phyloP scores from a whole-genome alignment of 1,140 invertebrate species.

The Asobara japonica region DNA sequence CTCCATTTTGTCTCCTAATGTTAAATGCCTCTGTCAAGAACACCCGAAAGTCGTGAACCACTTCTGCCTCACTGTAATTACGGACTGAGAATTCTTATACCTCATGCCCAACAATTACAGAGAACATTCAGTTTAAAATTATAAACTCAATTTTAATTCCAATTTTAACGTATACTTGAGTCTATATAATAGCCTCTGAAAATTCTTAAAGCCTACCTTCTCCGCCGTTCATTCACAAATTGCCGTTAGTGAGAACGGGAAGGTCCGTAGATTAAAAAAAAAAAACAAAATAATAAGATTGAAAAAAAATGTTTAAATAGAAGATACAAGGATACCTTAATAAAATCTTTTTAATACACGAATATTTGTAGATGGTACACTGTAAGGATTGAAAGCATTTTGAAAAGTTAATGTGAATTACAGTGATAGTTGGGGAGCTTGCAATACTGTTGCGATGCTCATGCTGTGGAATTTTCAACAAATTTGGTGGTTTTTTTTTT shows the following conservation, averaged over 20 bases:
- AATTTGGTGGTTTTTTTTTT: not conserved
- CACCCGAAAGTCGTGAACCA: slow-evolving; percentile 25
- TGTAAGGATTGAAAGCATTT: slow-evolving; percentile 9
- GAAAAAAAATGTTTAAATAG: not conserved
- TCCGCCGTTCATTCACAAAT: not conserved
- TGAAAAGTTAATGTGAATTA: not conserved
- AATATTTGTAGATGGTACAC: slow-evolving; percentile 17
- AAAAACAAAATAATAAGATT: not conserved
- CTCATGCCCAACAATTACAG: not conserved
- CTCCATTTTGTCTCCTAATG: not conserved
- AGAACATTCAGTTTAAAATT: slow-evolving; percentile 4
- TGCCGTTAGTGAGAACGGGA: slow-evolving; percentile 3
- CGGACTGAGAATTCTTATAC: slow-evolving; percentile 6
- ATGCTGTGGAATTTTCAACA: not conserved
- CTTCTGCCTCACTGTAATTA: slow-evolving; percentile 23
- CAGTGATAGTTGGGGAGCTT: not conserved
- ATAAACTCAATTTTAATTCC: slow-evolving; percentile 8
- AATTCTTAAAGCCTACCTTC: slow-evolving; percentile 1
- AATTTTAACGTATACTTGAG: not conserved
- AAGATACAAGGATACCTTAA: not conserved
- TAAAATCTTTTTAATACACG: slow-evolving; percentile 8
- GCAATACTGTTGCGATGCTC: not conserved
- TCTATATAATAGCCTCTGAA: not conserved
- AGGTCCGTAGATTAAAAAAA: slow-evolving; percentile 9
- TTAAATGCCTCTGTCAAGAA: slow-evolving; percentile 23